Conservation (phyloP, 2,888 invertebrate genomes). For the Barypeithes pellucidus region DNA sequence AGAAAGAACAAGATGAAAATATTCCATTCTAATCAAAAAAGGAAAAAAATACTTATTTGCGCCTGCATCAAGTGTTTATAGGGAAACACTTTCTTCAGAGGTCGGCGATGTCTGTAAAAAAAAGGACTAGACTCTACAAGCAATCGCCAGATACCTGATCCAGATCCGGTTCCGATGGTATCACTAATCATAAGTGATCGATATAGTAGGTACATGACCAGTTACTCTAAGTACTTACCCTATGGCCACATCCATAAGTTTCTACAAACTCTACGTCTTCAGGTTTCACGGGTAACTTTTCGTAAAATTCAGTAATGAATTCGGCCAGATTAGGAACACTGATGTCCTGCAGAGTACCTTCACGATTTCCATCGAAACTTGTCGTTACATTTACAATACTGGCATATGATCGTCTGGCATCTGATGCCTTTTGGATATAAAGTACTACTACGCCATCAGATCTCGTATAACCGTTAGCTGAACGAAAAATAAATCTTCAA, state of each 20-base stretch:
- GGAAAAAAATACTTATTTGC: too few species aligned
- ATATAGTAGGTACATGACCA: too few species aligned
- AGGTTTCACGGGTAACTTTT: slow-evolving; percentile 68
- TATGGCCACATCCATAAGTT: slow-evolving; percentile 67
- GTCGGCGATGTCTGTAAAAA: too few species aligned
- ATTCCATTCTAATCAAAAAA: too few species aligned
- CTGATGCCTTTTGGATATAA: slow-evolving; percentile 80
- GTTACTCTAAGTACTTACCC: slow-evolving; percentile 58
- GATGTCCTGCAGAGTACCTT: slow-evolving; percentile 64
- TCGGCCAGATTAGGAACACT: slow-evolving; percentile 69
- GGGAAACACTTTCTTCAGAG: too few species aligned
- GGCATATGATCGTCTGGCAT: slow-evolving; percentile 73
- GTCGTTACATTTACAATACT: slow-evolving; percentile 74
- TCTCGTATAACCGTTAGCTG: slow-evolving; percentile 87
- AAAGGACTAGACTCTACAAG: too few species aligned
- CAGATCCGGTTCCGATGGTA: too few species aligned
- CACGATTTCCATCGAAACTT: slow-evolving; percentile 74
- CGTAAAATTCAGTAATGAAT: slow-evolving; percentile 74
- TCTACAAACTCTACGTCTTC: slow-evolving; percentile 67
- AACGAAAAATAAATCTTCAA: slow-evolving; percentile 31
- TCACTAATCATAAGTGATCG: too few species aligned
- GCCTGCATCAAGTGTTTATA: too few species aligned
- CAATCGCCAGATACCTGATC: too few species aligned
- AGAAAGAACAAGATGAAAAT: too few species aligned
- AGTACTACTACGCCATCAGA: slow-evolving; percentile 85